Percentiles rank a stretch among this genome's conserved stretches.
phyloP scores from a whole-genome alignment of 2,888 invertebrate species.

The Agapetus fuscipes region DNA sequence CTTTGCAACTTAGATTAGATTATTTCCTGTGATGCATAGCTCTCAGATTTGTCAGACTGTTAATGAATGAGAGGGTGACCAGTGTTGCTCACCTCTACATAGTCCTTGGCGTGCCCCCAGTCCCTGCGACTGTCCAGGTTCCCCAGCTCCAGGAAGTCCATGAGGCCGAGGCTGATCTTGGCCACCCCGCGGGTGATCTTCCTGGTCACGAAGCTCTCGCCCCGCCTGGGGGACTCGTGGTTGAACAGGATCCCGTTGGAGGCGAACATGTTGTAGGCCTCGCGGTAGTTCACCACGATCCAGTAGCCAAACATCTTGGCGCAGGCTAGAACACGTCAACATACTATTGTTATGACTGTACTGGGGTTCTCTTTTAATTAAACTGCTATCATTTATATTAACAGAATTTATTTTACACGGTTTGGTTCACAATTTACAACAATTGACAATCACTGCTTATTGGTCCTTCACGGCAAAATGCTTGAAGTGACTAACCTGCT shows the following conservation, averaged over 20 bases:
- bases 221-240: conserved; percentile 90
- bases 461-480: too few relatives aligned
- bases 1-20: too few relatives aligned
- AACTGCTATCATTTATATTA: too few relatives aligned
- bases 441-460: too few relatives aligned
- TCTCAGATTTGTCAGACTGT: too few relatives aligned
- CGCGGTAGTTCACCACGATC: conserved; percentile 93
- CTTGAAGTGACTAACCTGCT: too few relatives aligned
- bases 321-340: conserved; percentile 67
- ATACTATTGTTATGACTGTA: too few relatives aligned
- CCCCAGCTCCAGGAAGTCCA: conserved; percentile 81
- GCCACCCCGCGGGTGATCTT: conserved; percentile 97
- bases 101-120: conserved; percentile 97
- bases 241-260: conserved; percentile 95
- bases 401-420: too few relatives aligned
- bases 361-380: too few relatives aligned
- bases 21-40: too few relatives aligned
- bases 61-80: too few relatives aligned
- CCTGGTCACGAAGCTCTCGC: conserved; percentile 97
- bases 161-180: conserved; percentile 84
- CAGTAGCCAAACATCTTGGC: conserved; percentile 94
- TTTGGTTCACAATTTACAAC: too few relatives aligned
- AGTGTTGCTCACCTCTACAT: conserved; percentile 62
- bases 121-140: conserved; percentile 93
- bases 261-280: conserved; percentile 91